Evolutionary conservation across 2,113 vertebrate species (phyloP).

Genomic region (Myrmophylax atrothorax): DNA sequence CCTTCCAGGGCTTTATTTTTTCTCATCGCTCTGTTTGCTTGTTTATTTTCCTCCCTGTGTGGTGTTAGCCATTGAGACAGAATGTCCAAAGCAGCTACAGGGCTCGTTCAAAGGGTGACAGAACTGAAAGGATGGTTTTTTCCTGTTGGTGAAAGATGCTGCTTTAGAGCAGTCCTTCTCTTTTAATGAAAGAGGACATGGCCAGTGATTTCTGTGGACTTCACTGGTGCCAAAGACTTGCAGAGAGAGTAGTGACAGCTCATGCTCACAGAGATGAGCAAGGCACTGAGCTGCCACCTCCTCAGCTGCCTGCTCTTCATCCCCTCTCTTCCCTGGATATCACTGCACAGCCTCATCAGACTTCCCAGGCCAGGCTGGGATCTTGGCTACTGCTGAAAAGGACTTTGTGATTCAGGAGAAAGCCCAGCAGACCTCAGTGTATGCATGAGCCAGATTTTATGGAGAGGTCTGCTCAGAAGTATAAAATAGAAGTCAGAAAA

Average conservation of each 20-base stretch:
- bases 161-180: not conserved
- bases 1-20: not conserved
- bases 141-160: not conserved
- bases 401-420: not conserved
- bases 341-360: not conserved
- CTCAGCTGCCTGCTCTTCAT: not conserved
- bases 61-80: not conserved
- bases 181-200: not conserved
- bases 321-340: not conserved
- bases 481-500: not conserved
- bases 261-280: accelerated
- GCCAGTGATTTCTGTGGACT: not conserved
- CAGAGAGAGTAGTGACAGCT: not conserved
- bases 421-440: not conserved
- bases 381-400: not conserved
- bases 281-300: not conserved
- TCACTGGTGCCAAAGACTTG: not conserved
- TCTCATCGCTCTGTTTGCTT: not conserved
- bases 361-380: not conserved
- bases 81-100: not conserved
- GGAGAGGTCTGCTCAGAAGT: not conserved
- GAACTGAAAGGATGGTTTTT: not conserved
- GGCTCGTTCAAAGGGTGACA: not conserved
- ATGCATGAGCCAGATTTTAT: accelerated
- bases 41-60: not conserved